Base-by-base conservation (phyloP, 2,113 vertebrate species). In the Hepsetus odoe region DNA sequence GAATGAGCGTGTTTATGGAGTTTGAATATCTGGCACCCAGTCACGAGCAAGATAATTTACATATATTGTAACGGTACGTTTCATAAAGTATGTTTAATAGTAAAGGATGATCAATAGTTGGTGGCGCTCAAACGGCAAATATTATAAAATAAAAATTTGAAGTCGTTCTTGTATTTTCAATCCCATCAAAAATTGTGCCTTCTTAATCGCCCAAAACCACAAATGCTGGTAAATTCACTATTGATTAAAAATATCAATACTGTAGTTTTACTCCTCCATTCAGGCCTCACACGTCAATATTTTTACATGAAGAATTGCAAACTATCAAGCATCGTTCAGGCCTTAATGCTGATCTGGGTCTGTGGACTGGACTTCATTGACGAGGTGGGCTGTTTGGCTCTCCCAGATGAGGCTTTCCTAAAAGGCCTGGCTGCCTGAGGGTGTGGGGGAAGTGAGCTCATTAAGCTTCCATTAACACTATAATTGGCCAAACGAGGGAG, bases 381-480 rank as follows among this genome's bases (percentile, higher is more conserved):
- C n/a, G n/a, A n/a, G n/a, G n/a, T 72, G 55, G 56, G 73, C 51
- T 9, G 71, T 28, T 62, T 62, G 42, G 18, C 18, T 64, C 40
- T 30, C 76, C 40, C 72, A 62, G 30, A 28, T 65, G n/a, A 77
- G 18, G 44, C 16, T 13, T 61, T 71, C 40, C 71, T 59, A 59
- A 77, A 62, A 82, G 26, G 53, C 38, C 59, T 44, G 26, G 49
- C 61, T 7, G 79, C 61, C 49, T 40, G 26, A 10, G 51, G 44
- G 72, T 24, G 12, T 59, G 38, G 14, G 14, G 44, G 2, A 35
- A 67, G 73, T 33, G 24, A 22, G 51, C 38, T 56, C 30, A 78
- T 83, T 81, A 83, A 20, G 38, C 18, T 56, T 56, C 68, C 32
- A 81, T 74, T 76, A 79, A 62, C 53, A 61, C 13, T 42, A 56